Base-by-base conservation (phyloP, 1,140 invertebrate genomes). In the Orchesella cincta region DNA sequence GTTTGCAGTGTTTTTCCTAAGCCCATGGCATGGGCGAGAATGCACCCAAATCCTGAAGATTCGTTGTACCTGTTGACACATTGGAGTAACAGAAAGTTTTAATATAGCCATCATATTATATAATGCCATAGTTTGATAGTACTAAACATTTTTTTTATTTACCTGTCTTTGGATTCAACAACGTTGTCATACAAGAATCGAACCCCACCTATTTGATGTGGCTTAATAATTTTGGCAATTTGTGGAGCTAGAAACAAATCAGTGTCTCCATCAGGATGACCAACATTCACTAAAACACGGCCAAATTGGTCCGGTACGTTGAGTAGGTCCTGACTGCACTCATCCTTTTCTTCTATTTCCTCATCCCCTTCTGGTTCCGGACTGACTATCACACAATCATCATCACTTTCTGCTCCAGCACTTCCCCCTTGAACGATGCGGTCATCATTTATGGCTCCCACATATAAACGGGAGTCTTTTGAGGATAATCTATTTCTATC, bases 11-110 rank as follows among this genome's bases (percentile, higher is more conserved):
- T 99, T 88, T 99, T 99, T n/a, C 98, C 98, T 23, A 99, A 88
- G 0, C 98, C 98, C 98, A 99, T 99, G 28, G 96, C 98, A 87
- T 99, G 98, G 5, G 98, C 97, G 29, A 99, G 87, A 81, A 99
- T 98, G 84, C 97, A 98, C 26, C 98, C 98, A 86, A 98, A 97
- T 20, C 97, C 96, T 73, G 91, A 90, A 1, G 94, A 95, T n/a
- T 90, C 94, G 64, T 93, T 93, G 83, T 92, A 97, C 77, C 94
- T 67, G 23, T 5, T 16, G n/a, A 67, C 23, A 29, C 29, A 67
- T 12, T 14, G 12, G 26, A 57, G 18, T 46, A 46, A 46, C n/a
- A n/a, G n/a, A n/a, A n/a, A n/a, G 18, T 8, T 46, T 46, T 8
- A 46, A 46, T 46, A 18, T 46, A 46, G 18, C 39, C 54, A 8